Evolutionary conservation across 2,888 invertebrate genomes (phyloP).

Genomic region (Caprella mutica): DNA sequence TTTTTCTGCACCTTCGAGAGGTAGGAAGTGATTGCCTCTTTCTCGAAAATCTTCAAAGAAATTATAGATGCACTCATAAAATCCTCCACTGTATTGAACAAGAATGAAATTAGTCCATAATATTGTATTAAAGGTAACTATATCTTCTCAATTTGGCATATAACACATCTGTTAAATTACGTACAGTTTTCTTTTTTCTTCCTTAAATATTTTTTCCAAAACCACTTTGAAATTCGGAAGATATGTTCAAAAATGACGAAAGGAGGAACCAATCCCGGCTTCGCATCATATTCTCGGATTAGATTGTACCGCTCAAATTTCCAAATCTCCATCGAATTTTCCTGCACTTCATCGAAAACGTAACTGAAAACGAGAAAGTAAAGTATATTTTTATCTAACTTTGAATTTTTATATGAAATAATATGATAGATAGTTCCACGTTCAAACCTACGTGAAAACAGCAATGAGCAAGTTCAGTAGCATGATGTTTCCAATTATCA

Average conservation of each 20-base stretch:
- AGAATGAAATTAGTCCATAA: neutral
- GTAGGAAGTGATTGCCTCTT: conserved; percentile 29
- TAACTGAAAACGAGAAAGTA: conserved; percentile 37
- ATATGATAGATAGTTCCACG: neutral
- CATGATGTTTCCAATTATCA: conserved; percentile 42
- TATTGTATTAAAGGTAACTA: neutral
- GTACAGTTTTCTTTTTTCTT: conserved; percentile 29
- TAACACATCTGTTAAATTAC: neutral
- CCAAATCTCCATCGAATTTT: conserved; percentile 43
- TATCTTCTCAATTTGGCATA: neutral
- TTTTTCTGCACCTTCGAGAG: neutral
- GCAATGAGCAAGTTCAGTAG: conserved; percentile 43
- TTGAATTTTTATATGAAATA: neutral
- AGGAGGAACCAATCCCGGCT: conserved; percentile 41
- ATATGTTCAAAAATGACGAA: conserved; percentile 38
- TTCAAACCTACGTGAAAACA: conserved; percentile 39
- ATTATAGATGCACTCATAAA: conserved; percentile 27
- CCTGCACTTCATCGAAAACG: conserved; percentile 42
- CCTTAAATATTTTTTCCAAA: conserved; percentile 30
- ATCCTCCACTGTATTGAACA: conserved; percentile 19
- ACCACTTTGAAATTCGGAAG: conserved; percentile 20
- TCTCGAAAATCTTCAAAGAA: conserved; percentile 31
- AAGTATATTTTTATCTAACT: neutral
- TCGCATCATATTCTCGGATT: conserved; percentile 41
- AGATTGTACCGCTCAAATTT: conserved; percentile 43